Evolutionary conservation across 2,888 invertebrate species (phyloP), one percentile per base, ranked within the genome.

Genomic region (Ormyrus labotus): DNA sequence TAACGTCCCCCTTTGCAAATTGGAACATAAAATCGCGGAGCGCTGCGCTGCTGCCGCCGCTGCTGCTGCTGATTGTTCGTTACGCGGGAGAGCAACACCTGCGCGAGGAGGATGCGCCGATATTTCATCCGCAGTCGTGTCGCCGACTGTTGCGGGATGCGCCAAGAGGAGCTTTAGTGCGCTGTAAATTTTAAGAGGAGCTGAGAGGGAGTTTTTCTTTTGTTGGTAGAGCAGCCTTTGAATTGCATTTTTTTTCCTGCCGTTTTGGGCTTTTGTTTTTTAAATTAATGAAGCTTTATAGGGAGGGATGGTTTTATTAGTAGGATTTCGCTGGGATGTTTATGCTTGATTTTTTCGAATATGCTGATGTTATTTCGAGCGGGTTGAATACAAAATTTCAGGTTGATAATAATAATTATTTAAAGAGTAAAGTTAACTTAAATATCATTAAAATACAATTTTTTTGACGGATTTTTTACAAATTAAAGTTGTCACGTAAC

Each of bases 21-120:
- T 89, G 89, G 89, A 89, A 89, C 89, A 89, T 89, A 88, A 89
- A 89, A 89, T 88, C 89, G 87, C 84, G 86, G 86, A 19, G 19
- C 19, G 19, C 19, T 19, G 19, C 19, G 1, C 19, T 2, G 19
- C 19, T 2, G 19, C 19, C 19, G 19, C 19, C 19, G 19, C n/a
- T 13, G 8, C 58, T 55, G 55, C 48, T 86, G 87, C 84, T 89
- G 89, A 89, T 89, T 89, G 89, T 89, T 89, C 88, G 88, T 89
- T 89, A 88, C 47, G 7, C 48, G 58, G 47, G n/a, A n/a, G 13
- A 11, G 11, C 58, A 67, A 69, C 73, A 79, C 79, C 79, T 74
- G 79, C 63, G 47, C 6, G 55, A 68, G 75, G 75, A 68, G 64
- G 77, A 78, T 79, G 19, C 57, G 63, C 58, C 79, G 74, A 79